Evolutionary conservation across 2,113 vertebrate genomes (phyloP).

Genomic region (Podilymbus podiceps): DNA sequence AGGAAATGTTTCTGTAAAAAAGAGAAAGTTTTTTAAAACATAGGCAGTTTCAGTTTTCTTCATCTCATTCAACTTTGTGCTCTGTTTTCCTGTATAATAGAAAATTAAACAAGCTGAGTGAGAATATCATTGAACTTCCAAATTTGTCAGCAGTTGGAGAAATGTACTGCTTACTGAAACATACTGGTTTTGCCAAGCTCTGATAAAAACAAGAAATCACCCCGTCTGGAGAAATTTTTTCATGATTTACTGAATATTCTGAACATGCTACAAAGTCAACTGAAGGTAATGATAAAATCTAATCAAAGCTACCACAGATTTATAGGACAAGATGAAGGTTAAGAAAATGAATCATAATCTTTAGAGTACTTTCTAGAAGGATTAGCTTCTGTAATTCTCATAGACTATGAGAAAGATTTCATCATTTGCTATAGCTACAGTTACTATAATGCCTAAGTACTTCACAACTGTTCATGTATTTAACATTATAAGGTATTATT

Average conservation of each 20-base stretch:
- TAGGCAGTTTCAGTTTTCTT: constrained; percentile 23
- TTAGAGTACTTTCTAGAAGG: background rate
- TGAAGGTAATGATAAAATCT: background rate
- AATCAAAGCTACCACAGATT: background rate
- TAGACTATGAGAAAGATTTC: background rate
- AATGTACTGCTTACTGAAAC: background rate
- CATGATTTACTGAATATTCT: background rate
- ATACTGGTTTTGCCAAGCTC: background rate
- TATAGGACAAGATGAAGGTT: background rate
- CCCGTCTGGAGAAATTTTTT: background rate
- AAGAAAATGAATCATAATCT: background rate
- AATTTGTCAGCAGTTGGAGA: background rate
- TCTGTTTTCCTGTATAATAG: background rate
- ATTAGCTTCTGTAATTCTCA: background rate
- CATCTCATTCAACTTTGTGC: constrained; percentile 35
- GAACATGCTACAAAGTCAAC: background rate
- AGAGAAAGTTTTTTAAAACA: background rate
- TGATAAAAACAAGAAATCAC: background rate
- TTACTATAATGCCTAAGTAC: background rate
- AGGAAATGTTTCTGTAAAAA: constrained; percentile 36
- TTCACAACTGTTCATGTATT: background rate
- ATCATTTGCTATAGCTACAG: background rate
- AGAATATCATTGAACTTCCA: background rate
- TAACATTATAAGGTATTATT: background rate
- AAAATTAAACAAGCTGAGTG: background rate